Conservation (phyloP, 2,888 invertebrate genomes). For the Cosmia trapezina region DNA sequence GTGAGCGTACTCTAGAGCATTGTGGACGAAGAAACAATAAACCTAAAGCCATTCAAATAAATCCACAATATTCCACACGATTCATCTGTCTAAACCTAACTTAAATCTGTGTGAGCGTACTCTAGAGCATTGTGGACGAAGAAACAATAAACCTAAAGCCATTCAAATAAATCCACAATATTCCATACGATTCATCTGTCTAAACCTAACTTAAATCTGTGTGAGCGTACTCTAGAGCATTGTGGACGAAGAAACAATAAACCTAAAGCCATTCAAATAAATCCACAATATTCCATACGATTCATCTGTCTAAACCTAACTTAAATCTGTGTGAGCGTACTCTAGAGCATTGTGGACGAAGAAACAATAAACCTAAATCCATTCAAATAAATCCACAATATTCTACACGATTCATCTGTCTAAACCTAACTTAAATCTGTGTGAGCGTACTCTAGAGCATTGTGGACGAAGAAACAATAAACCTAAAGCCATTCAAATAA, state of each 20-base stretch:
- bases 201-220: constrained; percentile 44
- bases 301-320: constrained; percentile 4
- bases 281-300: too few species aligned
- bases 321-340: constrained; percentile 49
- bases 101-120: constrained; percentile 49
- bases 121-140: constrained; percentile 65
- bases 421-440: constrained; percentile 44
- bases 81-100: constrained; percentile 4
- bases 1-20: constrained; percentile 47
- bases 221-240: constrained; percentile 47
- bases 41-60: constrained; percentile 37
- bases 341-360: constrained; percentile 65
- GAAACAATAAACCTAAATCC: constrained; percentile 78
- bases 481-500: constrained; percentile 37
- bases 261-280: constrained; percentile 37
- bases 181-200: too few species aligned
- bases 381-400: too few species aligned
- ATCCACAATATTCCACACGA: too few species aligned
- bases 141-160: constrained; percentile 78
- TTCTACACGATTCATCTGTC: too few species aligned
- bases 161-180: too few species aligned
- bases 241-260: constrained; percentile 77
- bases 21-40: constrained; percentile 77
- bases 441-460: constrained; percentile 47
- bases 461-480: constrained; percentile 77